Conservation (phyloP, 2,113 vertebrate genomes). For the Pluvianellus socialis region DNA sequence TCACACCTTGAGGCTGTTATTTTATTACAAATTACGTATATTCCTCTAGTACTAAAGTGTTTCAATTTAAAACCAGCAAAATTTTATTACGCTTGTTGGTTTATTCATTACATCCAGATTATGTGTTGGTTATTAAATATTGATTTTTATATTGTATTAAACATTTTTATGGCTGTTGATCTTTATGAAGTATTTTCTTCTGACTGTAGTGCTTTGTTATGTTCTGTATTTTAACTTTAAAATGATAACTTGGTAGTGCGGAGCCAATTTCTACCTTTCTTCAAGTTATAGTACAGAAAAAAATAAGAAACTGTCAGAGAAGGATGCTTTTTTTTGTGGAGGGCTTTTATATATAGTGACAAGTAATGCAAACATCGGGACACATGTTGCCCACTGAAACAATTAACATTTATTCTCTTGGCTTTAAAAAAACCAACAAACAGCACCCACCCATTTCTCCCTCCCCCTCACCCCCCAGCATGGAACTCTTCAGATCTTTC, state of each 20-base stretch:
- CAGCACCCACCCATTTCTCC: too few relatives aligned
- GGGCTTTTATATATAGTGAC: not conserved
- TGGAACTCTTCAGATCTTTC: not conserved
- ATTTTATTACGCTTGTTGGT: not conserved
- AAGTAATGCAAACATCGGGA: not conserved
- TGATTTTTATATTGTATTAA: constrained; percentile 27
- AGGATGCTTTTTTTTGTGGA: not conserved
- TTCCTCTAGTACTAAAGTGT: not conserved
- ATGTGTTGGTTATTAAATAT: constrained; percentile 18
- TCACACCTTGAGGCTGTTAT: not conserved
- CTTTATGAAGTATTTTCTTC: not conserved
- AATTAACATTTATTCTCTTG: not conserved
- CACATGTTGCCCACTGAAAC: not conserved
- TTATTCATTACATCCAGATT: not conserved
- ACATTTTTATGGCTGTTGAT: not conserved
- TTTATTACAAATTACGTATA: not conserved
- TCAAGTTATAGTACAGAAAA: not conserved
- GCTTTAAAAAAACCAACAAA: not conserved
- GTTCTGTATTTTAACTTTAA: not conserved
- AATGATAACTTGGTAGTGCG: not conserved
- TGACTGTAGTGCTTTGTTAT: not conserved
- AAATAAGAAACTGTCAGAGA: not conserved
- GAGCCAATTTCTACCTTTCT: not conserved
- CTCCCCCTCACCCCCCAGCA: not conserved
- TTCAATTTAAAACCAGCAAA: not conserved